Base-by-base conservation (phyloP, 2,888 invertebrate genomes). In the Brachyptera putata region DNA sequence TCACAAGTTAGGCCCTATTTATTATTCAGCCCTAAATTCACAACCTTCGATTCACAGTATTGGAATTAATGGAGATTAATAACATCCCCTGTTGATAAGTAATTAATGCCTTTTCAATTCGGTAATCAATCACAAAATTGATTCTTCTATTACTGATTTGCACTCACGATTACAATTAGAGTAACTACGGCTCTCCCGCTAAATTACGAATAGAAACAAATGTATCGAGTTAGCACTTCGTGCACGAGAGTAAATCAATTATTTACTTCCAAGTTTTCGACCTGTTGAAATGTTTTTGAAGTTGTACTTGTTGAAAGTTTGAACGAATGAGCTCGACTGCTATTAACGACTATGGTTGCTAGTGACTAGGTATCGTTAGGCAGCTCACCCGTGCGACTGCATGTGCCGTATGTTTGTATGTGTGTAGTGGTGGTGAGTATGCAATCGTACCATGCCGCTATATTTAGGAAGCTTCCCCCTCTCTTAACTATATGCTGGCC, bases 391-490 rank as follows among this genome's bases (percentile, higher is more conserved):
- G 39, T 39, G 39, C n/a, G 16, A 4, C 18, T 43, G 18, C 11
- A 18, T 18, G 43, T 21, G 18, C 21, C 18, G 18, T 43, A 18
- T 14, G 43, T 30, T 30, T 11, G 30, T 30, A 30, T 43, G 43
- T 21, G 21, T 11, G 11, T 21, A 43, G 43, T 43, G 43, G 43
- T 21, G 46, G 18, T 24, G 46, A 21, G 22, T 22, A 46, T 46
- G 46, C 46, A 46, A 46, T 24, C 46, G 22, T 46, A 21, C 22
- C 18, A 16, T 16, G n/a, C 18, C 53, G 34, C 53, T 53, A 53
- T 53, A 53, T 53, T 53, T 53, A 53, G 53, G 53, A 53, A 37
- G 21, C 11, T 21, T 36, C 53, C 53, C 36, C 53, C 36, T 34
- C 36, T n/a, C 53, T 14, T 4, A 50, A 16, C 30, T 34, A 16